These are phyloP conservation scores for Cotesia chilonis DNA, from an alignment of 1,140 invertebrate genomes.

Conservation along the genomic window DNA sequence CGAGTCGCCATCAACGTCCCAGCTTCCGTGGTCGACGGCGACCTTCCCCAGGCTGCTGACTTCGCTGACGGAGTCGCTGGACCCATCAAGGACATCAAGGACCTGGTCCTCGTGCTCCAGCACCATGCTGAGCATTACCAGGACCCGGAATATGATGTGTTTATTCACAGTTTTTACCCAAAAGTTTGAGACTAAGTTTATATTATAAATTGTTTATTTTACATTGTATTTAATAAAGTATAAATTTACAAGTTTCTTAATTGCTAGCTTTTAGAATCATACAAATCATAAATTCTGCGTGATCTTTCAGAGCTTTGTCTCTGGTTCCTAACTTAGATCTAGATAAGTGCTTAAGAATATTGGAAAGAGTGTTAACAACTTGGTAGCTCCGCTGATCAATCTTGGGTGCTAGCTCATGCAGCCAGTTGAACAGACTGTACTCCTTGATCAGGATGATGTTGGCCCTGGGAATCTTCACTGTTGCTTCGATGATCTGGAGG, in stretches of 20 bases:
- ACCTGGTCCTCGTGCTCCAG: constrained; percentile 36
- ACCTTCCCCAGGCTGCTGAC: constrained; percentile 33
- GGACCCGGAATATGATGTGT: constrained; percentile 42
- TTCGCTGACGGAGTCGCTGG: constrained; percentile 1
- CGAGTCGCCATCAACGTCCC: not conserved
- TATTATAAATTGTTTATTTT: too few species aligned
- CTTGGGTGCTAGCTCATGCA: constrained; percentile 49
- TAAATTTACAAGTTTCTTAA: too few species aligned
- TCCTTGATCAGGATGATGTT: constrained; percentile 70
- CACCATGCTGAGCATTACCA: constrained; percentile 29
- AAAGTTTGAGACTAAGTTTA: too few species aligned
- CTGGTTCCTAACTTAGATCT: too few species aligned
- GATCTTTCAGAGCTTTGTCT: too few species aligned
- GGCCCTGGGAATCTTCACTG: constrained; percentile 69
- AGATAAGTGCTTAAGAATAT: constrained; percentile 45
- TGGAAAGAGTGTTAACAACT: constrained; percentile 40
- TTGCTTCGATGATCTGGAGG: constrained; percentile 69
- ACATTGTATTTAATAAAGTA: too few species aligned
- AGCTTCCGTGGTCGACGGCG: not conserved
- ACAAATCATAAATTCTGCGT: too few species aligned
- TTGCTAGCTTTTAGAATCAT: too few species aligned
- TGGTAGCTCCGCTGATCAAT: constrained; percentile 38
- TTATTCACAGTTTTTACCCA: constrained; percentile 48
- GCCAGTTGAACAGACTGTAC: constrained; percentile 72
- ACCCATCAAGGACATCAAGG: not conserved